Percentiles rank a stretch among this genome's conserved stretches.
Conservation (phyloP, 1,140 invertebrate genomes). For the Tetramorium alpestre region DNA sequence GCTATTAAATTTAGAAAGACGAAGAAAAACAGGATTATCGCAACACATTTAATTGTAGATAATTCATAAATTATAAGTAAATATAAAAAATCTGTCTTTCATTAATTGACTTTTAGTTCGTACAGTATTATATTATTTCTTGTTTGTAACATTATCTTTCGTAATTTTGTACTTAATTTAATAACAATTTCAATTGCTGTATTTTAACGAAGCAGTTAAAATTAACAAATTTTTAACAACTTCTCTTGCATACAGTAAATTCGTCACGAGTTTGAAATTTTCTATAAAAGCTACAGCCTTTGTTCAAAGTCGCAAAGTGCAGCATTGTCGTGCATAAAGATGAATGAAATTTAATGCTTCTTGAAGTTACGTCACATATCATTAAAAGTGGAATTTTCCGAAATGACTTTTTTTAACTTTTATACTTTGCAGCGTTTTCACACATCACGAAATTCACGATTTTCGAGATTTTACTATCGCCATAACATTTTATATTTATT, state of each 20-base stretch:
- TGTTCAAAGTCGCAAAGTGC: background rate
- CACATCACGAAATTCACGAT: background rate
- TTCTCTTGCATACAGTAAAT: background rate
- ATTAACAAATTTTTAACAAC: conserved; percentile 6
- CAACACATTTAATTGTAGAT: background rate
- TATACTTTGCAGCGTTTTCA: background rate
- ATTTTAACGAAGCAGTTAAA: background rate
- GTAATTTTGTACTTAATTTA: background rate
- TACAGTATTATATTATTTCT: background rate
- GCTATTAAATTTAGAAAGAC: background rate
- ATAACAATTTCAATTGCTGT: background rate
- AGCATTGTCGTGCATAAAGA: background rate
- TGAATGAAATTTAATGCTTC: background rate
- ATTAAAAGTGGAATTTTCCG: background rate
- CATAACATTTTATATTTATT: background rate
- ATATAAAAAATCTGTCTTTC: background rate
- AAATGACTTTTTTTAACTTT: background rate
- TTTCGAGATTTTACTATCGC: background rate
- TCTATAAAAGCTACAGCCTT: background rate
- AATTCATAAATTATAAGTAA: background rate
- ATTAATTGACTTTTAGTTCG: background rate
- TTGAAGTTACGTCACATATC: background rate
- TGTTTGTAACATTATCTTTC: background rate
- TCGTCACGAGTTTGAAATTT: background rate
- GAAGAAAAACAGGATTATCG: background rate